A percentile compares a stretch with the other conserved stretches of the same genome.
These are phyloP conservation scores for Hyperopisus bebe DNA, from an alignment of 2,113 vertebrate species.

Conservation along the genomic window DNA sequence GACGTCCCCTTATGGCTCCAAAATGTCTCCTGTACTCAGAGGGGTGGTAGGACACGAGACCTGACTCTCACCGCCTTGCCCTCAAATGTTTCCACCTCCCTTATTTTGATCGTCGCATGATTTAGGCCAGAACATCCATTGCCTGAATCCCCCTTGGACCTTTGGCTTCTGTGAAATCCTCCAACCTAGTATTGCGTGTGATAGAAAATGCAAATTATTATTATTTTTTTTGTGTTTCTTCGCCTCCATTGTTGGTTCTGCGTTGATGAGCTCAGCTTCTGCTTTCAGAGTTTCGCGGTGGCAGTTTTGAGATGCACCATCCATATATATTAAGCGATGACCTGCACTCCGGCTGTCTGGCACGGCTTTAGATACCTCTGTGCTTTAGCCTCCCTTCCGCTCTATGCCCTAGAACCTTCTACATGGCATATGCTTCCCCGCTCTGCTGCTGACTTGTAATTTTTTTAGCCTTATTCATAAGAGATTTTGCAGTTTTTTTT, in stretches of 20 bases:
- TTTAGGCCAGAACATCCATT: background rate
- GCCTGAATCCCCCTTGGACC: conserved; percentile 2
- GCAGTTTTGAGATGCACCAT: background rate
- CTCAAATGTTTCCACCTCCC: background rate
- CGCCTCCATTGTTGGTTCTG: background rate
- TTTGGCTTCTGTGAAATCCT: conserved; percentile 23
- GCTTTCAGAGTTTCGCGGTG: background rate
- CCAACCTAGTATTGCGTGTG: conserved; percentile 32
- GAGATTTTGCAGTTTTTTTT: conserved; percentile 21
- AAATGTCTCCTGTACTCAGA: conserved; percentile 66
- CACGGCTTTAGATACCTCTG: conserved; percentile 15
- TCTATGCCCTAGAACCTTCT: background rate
- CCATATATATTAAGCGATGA: background rate
- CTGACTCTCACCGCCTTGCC: background rate
- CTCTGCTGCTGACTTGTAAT: conserved; percentile 37
- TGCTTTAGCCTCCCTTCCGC: conserved; percentile 8
- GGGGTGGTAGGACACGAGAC: conserved; percentile 52
- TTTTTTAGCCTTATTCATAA: conserved; percentile 42
- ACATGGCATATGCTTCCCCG: conserved; percentile 5
- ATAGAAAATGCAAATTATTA: conserved; percentile 13
- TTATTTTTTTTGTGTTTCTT: background rate
- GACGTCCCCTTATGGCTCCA: conserved; percentile 64
- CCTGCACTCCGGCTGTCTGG: background rate
- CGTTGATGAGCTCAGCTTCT: background rate
- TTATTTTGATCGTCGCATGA: conserved; percentile 1